Evolutionary conservation across 2,113 vertebrate species (phyloP).

Genomic region (Erythrocercus mccallii): DNA sequence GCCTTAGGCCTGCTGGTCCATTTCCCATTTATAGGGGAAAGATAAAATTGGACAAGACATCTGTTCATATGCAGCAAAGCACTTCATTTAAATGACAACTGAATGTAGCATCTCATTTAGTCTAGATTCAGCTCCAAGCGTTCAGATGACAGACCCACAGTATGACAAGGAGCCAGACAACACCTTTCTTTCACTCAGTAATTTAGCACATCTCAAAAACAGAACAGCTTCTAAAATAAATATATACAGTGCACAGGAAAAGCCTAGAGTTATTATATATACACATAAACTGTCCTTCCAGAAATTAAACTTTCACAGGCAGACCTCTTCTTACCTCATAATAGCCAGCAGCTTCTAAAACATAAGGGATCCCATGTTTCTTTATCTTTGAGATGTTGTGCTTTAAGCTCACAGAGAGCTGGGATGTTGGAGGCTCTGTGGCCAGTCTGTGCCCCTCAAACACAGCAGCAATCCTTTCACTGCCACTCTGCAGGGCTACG

Average conservation of each 20-base stretch:
- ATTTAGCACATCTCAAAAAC: background rate
- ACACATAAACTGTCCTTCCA: background rate
- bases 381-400: slow-evolving; percentile 68
- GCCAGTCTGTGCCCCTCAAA: slow-evolving; percentile 41
- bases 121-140: background rate
- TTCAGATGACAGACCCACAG: background rate
- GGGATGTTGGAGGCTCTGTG: background rate
- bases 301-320: background rate
- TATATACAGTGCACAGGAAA: background rate
- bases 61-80: background rate
- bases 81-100: background rate
- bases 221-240: background rate
- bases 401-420: slow-evolving; percentile 54
- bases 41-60: background rate
- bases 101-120: background rate
- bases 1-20: background rate
- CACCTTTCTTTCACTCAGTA: background rate
- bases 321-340: slow-evolving; percentile 70
- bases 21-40: background rate
- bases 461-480: slow-evolving; percentile 46
- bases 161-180: background rate
- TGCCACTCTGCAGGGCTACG: slow-evolving; percentile 60
- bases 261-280: background rate
- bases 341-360: slow-evolving; percentile 59
- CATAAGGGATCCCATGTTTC: slow-evolving; percentile 62